These are phyloP conservation scores for Sebastes itinus DNA, from an alignment of 2,797 vertebrate genomes.

Conservation along the genomic window DNA sequence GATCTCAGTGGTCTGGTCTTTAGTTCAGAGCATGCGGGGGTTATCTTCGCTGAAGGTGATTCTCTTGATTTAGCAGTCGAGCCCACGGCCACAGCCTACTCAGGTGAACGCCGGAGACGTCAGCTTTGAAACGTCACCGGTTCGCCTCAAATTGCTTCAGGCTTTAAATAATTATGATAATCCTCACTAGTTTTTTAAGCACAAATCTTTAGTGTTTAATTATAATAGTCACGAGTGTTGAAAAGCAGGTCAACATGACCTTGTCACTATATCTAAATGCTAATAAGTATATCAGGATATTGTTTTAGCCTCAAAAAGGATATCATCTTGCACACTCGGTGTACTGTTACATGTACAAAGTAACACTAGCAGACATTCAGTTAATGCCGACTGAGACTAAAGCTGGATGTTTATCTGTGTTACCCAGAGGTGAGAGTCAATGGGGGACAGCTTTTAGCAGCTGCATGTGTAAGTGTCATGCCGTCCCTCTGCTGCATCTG, in stretches of 20 bases:
- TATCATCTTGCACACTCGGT: neutral
- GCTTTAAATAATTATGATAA: slow-evolving; percentile 57
- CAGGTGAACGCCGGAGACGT: slow-evolving; percentile 47
- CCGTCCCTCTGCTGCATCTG: slow-evolving; percentile 54
- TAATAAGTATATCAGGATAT: slow-evolving; percentile 5
- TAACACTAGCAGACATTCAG: slow-evolving; percentile 8
- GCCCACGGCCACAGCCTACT: slow-evolving; percentile 39
- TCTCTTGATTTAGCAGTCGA: slow-evolving; percentile 38
- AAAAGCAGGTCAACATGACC: slow-evolving; percentile 55
- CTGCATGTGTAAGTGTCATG: slow-evolving; percentile 61
- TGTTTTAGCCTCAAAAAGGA: slow-evolving; percentile 7
- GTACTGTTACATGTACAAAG: slow-evolving; percentile 27
- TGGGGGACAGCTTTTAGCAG: slow-evolving; percentile 78
- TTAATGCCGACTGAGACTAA: slow-evolving; percentile 38
- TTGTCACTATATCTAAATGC: slow-evolving; percentile 7
- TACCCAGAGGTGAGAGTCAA: slow-evolving; percentile 71
- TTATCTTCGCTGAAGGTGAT: slow-evolving; percentile 25
- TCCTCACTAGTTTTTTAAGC: neutral
- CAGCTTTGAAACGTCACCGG: slow-evolving; percentile 46
- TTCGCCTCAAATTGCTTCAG: slow-evolving; percentile 49
- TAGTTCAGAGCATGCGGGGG: slow-evolving; percentile 13
- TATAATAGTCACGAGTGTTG: slow-evolving; percentile 43
- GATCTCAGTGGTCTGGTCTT: slow-evolving; percentile 38
- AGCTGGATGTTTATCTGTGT: slow-evolving; percentile 71
- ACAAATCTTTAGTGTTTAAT: slow-evolving; percentile 55